Base-by-base conservation (phyloP, 2,888 invertebrate species). In the Drosophila suboccidentalis region DNA sequence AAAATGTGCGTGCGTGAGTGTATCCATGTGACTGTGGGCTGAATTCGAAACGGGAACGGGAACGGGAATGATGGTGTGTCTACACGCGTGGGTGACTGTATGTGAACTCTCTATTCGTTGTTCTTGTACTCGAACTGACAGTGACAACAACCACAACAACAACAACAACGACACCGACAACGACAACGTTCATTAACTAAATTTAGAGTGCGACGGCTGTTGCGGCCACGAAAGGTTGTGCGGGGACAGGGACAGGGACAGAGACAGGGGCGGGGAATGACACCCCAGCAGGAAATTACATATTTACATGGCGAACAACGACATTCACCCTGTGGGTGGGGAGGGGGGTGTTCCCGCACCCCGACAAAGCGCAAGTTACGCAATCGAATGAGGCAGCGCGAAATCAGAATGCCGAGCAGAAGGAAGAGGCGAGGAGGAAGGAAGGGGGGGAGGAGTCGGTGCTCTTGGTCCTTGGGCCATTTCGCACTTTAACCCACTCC, bases 181-280 rank as follows among this genome's bases (percentile, higher is more conserved):
- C 57, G 53, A 65, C 67, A 74, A 64, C 70, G 75, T 89, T 86
- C 90, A 87, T 90, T 87, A 89, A 82, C 86, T 87, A 89, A 84
- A 87, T 89, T 87, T 84, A 78, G 87, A 89, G 82, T 78, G 75
- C 79, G 81, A 77, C 81, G 86, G 89, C 84, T 83, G 84, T 80
- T 80, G 75, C 55, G 78, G 67, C 72, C 64, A 71, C 44, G 58
- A 64, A 58, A 60, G 58, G 66, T 46, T 55, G 61, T 36, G 32
- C 32, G 39, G 34, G 22, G 39, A 50, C 46, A 13, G 17, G 26
- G 53, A 34, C 49, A 58, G 19, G 6, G 44, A 15, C 32, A 58
- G 19, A 4, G 44, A 15, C 32, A 13, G 64, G 17, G 47, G 44
- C 15, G 13, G 70, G 70, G 46, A 29, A 53, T 19, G 64, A 66